These are phyloP conservation scores for Drosophila pallidifrons DNA, from an alignment of 1,140 invertebrate genomes.

Conservation along the genomic window DNA sequence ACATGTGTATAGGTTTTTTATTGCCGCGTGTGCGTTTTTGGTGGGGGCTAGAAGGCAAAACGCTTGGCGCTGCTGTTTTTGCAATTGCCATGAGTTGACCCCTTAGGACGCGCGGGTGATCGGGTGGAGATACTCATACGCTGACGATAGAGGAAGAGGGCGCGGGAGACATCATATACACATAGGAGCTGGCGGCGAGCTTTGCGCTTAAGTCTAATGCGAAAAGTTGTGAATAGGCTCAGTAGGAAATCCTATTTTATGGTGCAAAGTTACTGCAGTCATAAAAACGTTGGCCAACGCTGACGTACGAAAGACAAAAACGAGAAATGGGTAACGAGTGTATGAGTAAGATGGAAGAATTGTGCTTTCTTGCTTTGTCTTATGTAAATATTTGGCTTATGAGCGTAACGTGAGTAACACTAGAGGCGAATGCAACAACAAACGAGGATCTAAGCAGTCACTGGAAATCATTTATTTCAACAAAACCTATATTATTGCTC, in stretches of 20 bases:
- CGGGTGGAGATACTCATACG: background rate
- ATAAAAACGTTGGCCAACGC: constrained; percentile 74
- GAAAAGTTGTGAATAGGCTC: constrained; percentile 84
- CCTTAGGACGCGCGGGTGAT: constrained; percentile 24
- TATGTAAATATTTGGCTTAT: constrained; percentile 19
- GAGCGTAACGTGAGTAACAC: background rate
- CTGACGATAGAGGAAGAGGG: background rate
- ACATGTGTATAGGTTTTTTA: constrained; percentile 81
- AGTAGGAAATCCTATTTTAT: constrained; percentile 84
- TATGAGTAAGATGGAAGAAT: background rate
- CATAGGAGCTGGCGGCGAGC: constrained; percentile 61
- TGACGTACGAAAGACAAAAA: background rate
- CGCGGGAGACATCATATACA: background rate
- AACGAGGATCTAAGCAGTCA: background rate
- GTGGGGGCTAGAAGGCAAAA: constrained; percentile 49
- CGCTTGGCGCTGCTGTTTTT: constrained; percentile 60
- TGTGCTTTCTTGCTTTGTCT: constrained; percentile 9
- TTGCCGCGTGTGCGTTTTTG: constrained; percentile 52
- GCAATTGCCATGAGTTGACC: constrained; percentile 50
- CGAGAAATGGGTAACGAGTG: background rate
- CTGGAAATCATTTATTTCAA: too few species aligned
- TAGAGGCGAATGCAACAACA: background rate
- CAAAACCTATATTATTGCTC: too few species aligned
- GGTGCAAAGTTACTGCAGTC: constrained; percentile 82
- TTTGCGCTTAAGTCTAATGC: constrained; percentile 83